phyloP scores from a whole-genome alignment of 2,888 invertebrate species.

The Ganaspis brasiliensis region DNA sequence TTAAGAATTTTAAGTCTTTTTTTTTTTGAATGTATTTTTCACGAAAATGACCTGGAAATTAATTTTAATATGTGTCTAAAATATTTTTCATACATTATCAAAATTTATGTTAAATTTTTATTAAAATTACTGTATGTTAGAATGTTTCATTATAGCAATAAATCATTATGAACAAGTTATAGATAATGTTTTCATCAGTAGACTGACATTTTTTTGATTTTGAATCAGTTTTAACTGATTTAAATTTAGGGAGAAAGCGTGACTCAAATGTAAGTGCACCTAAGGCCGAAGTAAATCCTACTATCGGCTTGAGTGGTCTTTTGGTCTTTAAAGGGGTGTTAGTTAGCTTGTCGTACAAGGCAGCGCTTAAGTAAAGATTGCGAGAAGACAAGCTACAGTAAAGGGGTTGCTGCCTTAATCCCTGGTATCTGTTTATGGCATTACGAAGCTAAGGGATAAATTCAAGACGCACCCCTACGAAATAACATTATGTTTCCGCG shows the following conservation, averaged over 20 bases:
- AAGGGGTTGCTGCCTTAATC: constrained; percentile 75
- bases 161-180: too few species aligned
- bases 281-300: constrained; percentile 62
- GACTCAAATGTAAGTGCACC: constrained; percentile 52
- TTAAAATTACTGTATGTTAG: too few species aligned
- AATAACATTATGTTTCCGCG: constrained; percentile 60
- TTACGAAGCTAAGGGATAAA: constrained; percentile 74
- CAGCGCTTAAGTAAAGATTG: constrained; percentile 68
- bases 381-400: constrained; percentile 60
- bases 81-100: too few species aligned
- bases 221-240: background rate
- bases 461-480: constrained; percentile 63
- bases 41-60: too few species aligned
- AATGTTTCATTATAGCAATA: too few species aligned
- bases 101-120: too few species aligned
- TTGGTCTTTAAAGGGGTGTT: constrained; percentile 68
- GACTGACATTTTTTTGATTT: too few species aligned
- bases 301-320: constrained; percentile 65
- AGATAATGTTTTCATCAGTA: too few species aligned
- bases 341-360: constrained; percentile 65
- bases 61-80: too few species aligned
- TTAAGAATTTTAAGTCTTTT: background rate
- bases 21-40: background rate
- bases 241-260: background rate
- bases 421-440: constrained; percentile 75